Evolutionary conservation across 2,113 vertebrate species (phyloP), one percentile per base, ranked within the genome.

Genomic region (Panthera tigris): DNA sequence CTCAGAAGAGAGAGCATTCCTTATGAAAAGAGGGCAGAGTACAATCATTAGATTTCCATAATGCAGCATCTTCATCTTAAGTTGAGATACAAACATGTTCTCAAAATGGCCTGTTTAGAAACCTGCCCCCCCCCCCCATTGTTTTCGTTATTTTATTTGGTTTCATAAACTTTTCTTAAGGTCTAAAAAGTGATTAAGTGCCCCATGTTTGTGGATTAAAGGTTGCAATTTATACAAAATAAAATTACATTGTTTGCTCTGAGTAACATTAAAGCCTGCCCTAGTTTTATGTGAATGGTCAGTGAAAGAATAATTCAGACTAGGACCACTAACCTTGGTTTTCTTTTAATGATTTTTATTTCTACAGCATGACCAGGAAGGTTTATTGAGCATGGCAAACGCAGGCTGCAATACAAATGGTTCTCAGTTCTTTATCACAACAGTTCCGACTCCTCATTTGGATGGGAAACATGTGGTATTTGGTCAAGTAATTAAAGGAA

Each of bases 341-440:
- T 80, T 89, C n/a, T 39, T 93, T 15, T 31, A 7, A 48, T 98
- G 66, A 69, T 61, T 94, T 48, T 41, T 95, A n/a, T 94, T 52
- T 82, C 19, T 63, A 7, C 95, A 99, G 99, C 99, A 99, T n/a
- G 99, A 99, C 97, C 99, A 84, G 95, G 98, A 99, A 79, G 99
- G 99, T 18, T 98, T 99, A 52, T 98, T 99, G n/a, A 99, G 99
- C 98, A 99, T 99, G 99, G 99, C 99, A 74, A 99, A 99, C 1
- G 99, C 99, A 0, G 99, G 99, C 80, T 98, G 98, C 1, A 98
- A 99, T 97, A 99, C 99, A 83, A 99, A 99, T 3, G 99, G 99
- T 73, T 99, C 99, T 6, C 99, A 99, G 98, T 99, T 99, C 98
- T 99, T 99, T 73, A 99, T 99, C 98, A 99, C 99, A 61, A 99